Percentiles rank a stretch among this genome's conserved stretches.
phyloP scores from a whole-genome alignment of 2,888 invertebrate species.

The Drosophila barbarae region DNA sequence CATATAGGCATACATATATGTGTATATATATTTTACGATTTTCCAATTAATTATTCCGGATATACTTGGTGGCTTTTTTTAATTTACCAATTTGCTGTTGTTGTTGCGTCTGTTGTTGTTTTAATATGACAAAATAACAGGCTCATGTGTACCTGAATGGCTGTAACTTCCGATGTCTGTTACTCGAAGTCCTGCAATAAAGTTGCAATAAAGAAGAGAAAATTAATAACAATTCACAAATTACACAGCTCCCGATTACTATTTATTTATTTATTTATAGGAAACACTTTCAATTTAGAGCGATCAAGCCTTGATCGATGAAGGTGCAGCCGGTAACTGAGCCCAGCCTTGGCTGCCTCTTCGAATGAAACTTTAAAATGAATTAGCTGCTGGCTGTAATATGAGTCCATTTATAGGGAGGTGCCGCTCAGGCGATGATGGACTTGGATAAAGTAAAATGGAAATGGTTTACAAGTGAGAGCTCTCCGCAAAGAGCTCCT shows the following conservation, averaged over 20 bases:
- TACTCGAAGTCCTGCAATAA: slow-evolving; percentile 91
- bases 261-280: background rate
- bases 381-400: slow-evolving; percentile 1
- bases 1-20: slow-evolving; percentile 49
- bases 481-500: background rate
- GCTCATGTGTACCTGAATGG: slow-evolving; percentile 97
- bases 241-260: background rate
- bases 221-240: background rate
- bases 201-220: background rate
- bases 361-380: background rate
- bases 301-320: background rate
- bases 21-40: slow-evolving; percentile 34
- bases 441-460: background rate
- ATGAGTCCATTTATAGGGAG: background rate
- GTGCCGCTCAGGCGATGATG: background rate
- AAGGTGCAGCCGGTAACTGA: slow-evolving; percentile 1
- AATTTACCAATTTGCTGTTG: slow-evolving; percentile 46
- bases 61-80: slow-evolving; percentile 23
- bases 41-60: slow-evolving; percentile 41
- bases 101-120: slow-evolving; percentile 18
- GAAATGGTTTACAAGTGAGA: background rate
- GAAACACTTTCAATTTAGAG: background rate
- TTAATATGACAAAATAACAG: slow-evolving; percentile 51
- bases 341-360: background rate
- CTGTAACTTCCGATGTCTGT: slow-evolving; percentile 98